Percentiles rank a stretch among this genome's conserved stretches.
phyloP scores from a whole-genome alignment of 2,888 invertebrate species.

The Netelia melanura region DNA sequence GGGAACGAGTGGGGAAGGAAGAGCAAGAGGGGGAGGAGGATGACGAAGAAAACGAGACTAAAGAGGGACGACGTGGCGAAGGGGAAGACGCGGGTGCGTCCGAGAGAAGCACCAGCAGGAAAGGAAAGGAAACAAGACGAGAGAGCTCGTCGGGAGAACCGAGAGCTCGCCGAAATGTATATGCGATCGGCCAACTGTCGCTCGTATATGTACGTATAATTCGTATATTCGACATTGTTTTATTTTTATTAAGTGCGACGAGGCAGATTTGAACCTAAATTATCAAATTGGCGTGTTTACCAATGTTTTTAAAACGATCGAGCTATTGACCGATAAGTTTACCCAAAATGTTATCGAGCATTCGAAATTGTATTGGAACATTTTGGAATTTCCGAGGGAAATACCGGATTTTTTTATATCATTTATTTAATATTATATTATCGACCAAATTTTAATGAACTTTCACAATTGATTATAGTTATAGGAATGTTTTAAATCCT shows the following conservation, averaged over 20 bases:
- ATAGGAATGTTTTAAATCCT: too few relatives aligned
- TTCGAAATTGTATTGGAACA: too few relatives aligned
- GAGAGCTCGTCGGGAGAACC: conserved; percentile 21
- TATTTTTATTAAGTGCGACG: neutral
- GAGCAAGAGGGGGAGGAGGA: conserved; percentile 28
- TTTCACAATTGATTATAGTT: too few relatives aligned
- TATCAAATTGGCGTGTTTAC: too few relatives aligned
- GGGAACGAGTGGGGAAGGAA: neutral
- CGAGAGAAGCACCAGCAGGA: conserved; percentile 52
- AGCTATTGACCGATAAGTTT: too few relatives aligned
- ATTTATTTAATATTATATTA: too few relatives aligned
- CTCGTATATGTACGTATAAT: neutral
- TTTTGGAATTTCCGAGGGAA: too few relatives aligned
- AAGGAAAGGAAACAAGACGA: conserved; percentile 54
- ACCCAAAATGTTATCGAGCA: too few relatives aligned
- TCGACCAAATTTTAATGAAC: too few relatives aligned
- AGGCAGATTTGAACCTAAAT: too few relatives aligned
- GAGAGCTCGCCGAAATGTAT: conserved; percentile 26
- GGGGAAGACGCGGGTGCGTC: conserved; percentile 75
- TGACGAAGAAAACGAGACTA: conserved; percentile 65
- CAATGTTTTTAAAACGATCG: too few relatives aligned
- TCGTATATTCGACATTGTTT: neutral
- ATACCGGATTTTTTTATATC: too few relatives aligned
- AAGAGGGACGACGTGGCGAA: conserved; percentile 73
- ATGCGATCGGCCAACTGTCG: conserved; percentile 12